A percentile compares a stretch with the other conserved stretches of the same genome.
Evolutionary conservation across 1,140 invertebrate species (phyloP).

Genomic region (Aphis gossypii): DNA sequence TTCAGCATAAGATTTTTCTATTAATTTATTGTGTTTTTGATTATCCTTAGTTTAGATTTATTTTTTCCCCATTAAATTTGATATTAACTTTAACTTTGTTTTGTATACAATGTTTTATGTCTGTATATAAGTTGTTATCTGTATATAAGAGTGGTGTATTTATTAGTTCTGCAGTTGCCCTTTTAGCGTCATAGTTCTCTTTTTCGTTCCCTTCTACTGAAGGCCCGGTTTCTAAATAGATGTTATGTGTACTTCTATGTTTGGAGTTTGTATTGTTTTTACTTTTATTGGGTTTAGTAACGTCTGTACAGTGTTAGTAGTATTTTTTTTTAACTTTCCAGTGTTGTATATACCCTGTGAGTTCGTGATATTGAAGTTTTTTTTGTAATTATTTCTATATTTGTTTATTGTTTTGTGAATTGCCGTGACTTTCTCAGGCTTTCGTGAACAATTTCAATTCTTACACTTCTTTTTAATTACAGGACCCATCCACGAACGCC

Average conservation of each 20-base stretch:
- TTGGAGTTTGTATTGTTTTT: background rate
- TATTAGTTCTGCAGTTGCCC: background rate
- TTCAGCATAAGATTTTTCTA: background rate
- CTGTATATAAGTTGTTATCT: background rate
- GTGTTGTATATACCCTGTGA: background rate
- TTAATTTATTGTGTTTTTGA: background rate
- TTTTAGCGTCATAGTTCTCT: background rate
- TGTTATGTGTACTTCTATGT: background rate
- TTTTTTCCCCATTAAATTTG: background rate
- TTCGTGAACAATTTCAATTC: background rate
- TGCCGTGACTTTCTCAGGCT: background rate
- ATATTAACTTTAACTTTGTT: background rate
- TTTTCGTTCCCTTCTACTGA: background rate
- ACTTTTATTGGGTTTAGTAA: too few relatives aligned
- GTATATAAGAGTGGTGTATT: background rate
- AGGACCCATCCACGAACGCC: background rate
- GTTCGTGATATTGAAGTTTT: background rate
- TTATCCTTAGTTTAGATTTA: background rate
- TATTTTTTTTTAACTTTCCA: background rate
- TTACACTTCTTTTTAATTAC: background rate
- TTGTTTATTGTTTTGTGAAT: background rate
- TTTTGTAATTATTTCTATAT: background rate
- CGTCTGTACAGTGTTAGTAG: too few relatives aligned
- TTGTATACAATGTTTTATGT: constrained; percentile 3
- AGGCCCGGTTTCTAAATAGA: background rate